phyloP scores from a whole-genome alignment of 2,113 vertebrate genomes.

The Poeciliopsis turrubarensis region DNA sequence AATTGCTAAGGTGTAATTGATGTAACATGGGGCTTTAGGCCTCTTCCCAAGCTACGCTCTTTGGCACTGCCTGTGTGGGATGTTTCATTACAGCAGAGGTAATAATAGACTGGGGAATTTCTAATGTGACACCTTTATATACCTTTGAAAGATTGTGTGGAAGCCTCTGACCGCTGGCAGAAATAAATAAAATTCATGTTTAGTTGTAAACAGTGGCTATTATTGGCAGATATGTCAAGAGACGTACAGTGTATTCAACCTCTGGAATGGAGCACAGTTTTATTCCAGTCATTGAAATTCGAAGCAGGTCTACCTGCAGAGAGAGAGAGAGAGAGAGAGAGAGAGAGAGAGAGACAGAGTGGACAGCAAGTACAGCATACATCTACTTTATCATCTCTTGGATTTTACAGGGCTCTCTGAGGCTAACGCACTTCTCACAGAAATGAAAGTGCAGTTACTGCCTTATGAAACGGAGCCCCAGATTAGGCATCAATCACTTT shows the following conservation, averaged over 20 bases:
- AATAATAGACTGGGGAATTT: slow-evolving; percentile 72
- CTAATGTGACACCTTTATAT: slow-evolving; percentile 66
- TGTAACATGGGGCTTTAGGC: slow-evolving; percentile 58
- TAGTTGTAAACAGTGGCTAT: slow-evolving; percentile 61
- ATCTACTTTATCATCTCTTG: slow-evolving; percentile 49
- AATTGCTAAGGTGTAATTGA: slow-evolving; percentile 62
- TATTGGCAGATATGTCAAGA: slow-evolving; percentile 64
- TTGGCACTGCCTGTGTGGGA: slow-evolving; percentile 66
- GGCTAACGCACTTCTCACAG: slow-evolving; percentile 63
- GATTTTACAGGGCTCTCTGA: slow-evolving; percentile 54
- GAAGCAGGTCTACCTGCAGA: slow-evolving; percentile 34
- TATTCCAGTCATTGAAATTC: slow-evolving; percentile 50
- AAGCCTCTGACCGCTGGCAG: slow-evolving; percentile 41
- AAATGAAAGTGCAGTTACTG: slow-evolving; percentile 72
- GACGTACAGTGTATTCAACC: slow-evolving; percentile 53
- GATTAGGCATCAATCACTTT: slow-evolving; percentile 65
- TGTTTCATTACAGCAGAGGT: slow-evolving; percentile 72
- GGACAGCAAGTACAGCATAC: slow-evolving; percentile 7
- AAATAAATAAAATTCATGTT: slow-evolving; percentile 33
- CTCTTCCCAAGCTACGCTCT: slow-evolving; percentile 57
- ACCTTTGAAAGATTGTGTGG: slow-evolving; percentile 48
- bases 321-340: background rate
- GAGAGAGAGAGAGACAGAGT: no score
- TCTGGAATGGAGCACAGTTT: slow-evolving; percentile 40
- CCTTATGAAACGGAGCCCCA: slow-evolving; percentile 61